phyloP scores from a whole-genome alignment of 2,113 vertebrate genomes.

The Rutilus rutilus region DNA sequence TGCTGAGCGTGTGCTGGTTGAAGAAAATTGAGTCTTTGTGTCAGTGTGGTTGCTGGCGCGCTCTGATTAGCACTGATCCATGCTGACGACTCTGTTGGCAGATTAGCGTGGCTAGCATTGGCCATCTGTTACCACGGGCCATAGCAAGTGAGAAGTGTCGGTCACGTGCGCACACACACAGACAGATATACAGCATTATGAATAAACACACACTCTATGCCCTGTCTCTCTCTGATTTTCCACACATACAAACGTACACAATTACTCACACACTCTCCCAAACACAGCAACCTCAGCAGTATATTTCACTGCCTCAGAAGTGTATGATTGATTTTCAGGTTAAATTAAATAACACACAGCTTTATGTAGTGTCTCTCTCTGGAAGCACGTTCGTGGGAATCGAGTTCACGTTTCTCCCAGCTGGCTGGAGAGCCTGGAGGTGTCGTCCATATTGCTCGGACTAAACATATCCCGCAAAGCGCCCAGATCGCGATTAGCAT shows the following conservation, averaged over 20 bases:
- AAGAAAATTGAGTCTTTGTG: constrained; percentile 76
- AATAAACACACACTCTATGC: constrained; percentile 24
- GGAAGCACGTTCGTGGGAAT: constrained; percentile 12
- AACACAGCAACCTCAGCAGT: constrained; percentile 40
- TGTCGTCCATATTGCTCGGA: not conserved
- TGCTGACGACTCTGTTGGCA: constrained; percentile 86
- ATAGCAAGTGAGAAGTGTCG: constrained; percentile 54
- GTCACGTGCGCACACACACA: constrained; percentile 43
- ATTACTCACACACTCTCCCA: not conserved
- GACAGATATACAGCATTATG: constrained; percentile 50
- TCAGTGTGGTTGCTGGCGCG: constrained; percentile 60
- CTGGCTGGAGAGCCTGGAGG: not conserved
- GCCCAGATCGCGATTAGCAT: constrained; percentile 72
- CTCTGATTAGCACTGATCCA: constrained; percentile 89
- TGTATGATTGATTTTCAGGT: constrained; percentile 38
- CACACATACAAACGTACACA: constrained; percentile 14
- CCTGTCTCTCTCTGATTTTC: not conserved
- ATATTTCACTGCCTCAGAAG: constrained; percentile 41
- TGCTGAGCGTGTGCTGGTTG: constrained; percentile 56
- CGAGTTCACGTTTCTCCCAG: not conserved
- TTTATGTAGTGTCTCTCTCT: constrained; percentile 38
- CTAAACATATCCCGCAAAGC: constrained; percentile 73
- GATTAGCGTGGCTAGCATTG: constrained; percentile 88
- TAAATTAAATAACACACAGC: constrained; percentile 34
- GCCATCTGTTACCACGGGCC: constrained; percentile 85